A percentile compares a stretch with the other conserved stretches of the same genome.
These are phyloP conservation scores for Loripinus fragilis DNA, from an alignment of 2,888 invertebrate genomes.

Conservation along the genomic window DNA sequence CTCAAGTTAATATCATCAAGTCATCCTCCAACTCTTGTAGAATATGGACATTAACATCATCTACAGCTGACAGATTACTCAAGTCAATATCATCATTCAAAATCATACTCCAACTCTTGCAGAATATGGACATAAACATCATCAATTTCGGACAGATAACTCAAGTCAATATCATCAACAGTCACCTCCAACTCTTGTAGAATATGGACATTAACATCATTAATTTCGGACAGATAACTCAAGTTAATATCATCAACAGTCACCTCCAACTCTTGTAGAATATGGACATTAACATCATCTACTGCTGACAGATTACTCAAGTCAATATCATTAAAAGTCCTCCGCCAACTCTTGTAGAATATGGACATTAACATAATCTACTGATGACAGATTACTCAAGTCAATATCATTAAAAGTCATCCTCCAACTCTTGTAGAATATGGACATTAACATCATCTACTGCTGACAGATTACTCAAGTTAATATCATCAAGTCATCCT, in stretches of 20 bases:
- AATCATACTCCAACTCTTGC: constrained; percentile 56
- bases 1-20: constrained; percentile 25
- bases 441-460: constrained; percentile 43
- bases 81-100: no score
- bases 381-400: constrained; percentile 27
- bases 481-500: constrained; percentile 47
- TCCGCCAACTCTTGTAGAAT: constrained; percentile 58
- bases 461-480: constrained; percentile 16
- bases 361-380: constrained; percentile 55
- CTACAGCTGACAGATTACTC: no score
- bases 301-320: constrained; percentile 31
- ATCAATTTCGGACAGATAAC: constrained; percentile 40
- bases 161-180: neutral
- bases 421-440: constrained; percentile 32
- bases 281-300: constrained; percentile 40
- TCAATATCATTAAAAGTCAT: neutral
- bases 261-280: constrained; percentile 35
- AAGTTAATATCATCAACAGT: neutral
- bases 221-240: constrained; percentile 19
- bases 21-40: constrained; percentile 56
- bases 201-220: neutral
- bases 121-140: constrained; percentile 57
- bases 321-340: constrained; percentile 39
- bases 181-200: neutral
- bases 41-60: constrained; percentile 56